These are phyloP conservation scores for Halcyon badia DNA, from an alignment of 2,797 vertebrate genomes.

Conservation along the genomic window DNA sequence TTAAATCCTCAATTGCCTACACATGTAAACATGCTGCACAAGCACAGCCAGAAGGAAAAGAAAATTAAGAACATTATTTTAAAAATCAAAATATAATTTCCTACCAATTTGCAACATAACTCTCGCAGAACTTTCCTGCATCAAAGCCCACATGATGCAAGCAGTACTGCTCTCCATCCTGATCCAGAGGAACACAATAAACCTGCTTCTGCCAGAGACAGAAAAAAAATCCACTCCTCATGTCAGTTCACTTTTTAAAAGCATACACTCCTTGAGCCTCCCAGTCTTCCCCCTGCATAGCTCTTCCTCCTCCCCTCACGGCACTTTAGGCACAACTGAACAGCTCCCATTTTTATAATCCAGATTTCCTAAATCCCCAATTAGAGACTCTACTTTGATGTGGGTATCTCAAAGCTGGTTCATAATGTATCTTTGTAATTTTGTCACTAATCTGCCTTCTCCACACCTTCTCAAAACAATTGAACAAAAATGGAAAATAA, in stretches of 20 bases:
- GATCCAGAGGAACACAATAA: not conserved
- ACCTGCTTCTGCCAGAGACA: not conserved
- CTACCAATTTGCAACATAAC: not conserved
- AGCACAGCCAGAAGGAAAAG: not conserved
- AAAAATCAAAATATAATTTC: not conserved
- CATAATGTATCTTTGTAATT: not conserved
- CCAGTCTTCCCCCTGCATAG: not conserved
- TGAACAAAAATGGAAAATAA: not conserved
- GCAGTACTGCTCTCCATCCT: not conserved
- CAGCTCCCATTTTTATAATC: not conserved
- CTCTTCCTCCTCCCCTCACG: not conserved
- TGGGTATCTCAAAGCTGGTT: not conserved
- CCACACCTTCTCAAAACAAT: not conserved
- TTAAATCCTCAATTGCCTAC: not conserved
- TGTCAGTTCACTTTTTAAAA: not conserved
- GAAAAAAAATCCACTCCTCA: not conserved
- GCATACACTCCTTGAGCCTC: not conserved
- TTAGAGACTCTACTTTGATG: not conserved
- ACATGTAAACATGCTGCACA: not conserved
- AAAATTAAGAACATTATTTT: not conserved
- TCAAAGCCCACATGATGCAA: not conserved
- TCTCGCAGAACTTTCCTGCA: not conserved
- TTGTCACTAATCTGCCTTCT: not conserved
- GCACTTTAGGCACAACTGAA: not conserved
- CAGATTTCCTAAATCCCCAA: slow-evolving; percentile 24